These are phyloP conservation scores for Perca flavescens DNA, from an alignment of 2,113 vertebrate genomes.

Conservation along the genomic window DNA sequence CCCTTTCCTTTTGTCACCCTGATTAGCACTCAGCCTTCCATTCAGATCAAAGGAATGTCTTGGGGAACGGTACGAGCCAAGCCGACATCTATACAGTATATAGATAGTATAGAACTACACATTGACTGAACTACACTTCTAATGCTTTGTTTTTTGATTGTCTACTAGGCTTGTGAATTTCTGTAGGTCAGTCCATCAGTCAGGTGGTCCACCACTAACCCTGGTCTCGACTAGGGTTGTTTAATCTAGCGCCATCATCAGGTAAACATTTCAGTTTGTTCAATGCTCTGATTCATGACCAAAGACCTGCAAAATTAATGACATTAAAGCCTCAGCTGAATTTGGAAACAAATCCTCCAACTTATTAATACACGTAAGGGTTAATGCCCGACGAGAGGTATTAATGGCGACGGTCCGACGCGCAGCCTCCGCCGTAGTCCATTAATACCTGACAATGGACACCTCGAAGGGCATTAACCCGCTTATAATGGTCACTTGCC, in stretches of 20 bases:
- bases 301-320: no score
- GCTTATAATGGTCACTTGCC: no score
- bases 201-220: not conserved
- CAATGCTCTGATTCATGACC: not conserved
- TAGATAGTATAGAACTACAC: no score
- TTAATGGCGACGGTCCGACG: no score
- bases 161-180: not conserved
- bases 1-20: slow-evolving; percentile 15
- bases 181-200: not conserved
- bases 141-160: not conserved
- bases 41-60: slow-evolving; percentile 45
- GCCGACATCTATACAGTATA: slow-evolving; percentile 29
- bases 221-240: not conserved
- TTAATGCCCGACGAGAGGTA: no score
- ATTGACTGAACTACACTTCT: not conserved
- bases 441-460: no score
- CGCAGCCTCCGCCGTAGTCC: no score
- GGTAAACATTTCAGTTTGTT: not conserved
- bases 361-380: no score
- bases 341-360: no score
- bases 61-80: not conserved
- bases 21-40: slow-evolving; percentile 2
- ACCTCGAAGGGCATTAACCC: no score
- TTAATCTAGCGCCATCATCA: not conserved
- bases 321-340: no score